phyloP scores from a whole-genome alignment of 2,888 invertebrate genomes.

The Drosophila borborema region DNA sequence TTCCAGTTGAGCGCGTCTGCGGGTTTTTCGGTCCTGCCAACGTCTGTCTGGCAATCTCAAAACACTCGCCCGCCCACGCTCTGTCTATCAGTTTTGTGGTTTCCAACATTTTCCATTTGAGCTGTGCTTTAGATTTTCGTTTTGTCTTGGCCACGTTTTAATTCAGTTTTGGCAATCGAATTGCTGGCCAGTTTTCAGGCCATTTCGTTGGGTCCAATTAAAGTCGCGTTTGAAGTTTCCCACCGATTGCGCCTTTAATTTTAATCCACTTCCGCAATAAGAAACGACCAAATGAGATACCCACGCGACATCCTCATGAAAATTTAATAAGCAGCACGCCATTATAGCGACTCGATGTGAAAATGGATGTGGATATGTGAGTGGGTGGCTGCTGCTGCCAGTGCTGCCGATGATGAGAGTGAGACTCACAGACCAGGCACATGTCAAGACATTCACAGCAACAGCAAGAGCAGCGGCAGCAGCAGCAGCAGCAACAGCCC shows the following conservation, averaged over 20 bases:
- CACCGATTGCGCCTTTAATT: constrained; percentile 52
- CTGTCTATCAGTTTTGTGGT: constrained; percentile 55
- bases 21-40: constrained; percentile 28
- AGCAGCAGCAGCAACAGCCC: constrained; percentile 2
- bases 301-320: constrained; percentile 60
- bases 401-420: constrained; percentile 31
- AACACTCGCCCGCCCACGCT: not conserved
- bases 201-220: constrained; percentile 63
- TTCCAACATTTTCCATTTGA: constrained; percentile 43
- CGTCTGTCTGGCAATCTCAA: constrained; percentile 20
- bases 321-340: constrained; percentile 72
- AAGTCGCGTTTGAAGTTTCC: constrained; percentile 58
- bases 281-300: constrained; percentile 55
- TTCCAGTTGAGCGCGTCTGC: constrained; percentile 72
- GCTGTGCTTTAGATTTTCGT: constrained; percentile 29
- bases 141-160: constrained; percentile 58
- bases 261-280: constrained; percentile 70
- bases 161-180: constrained; percentile 73
- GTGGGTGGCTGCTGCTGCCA: not conserved
- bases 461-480: not conserved
- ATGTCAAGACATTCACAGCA: constrained; percentile 44
- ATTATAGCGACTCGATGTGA: constrained; percentile 44
- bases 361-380: constrained; percentile 10
- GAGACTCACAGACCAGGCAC: constrained; percentile 28
- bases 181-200: constrained; percentile 69